These are phyloP conservation scores for Xestia c-nigrum DNA, from an alignment of 2,888 invertebrate species.

Conservation along the genomic window DNA sequence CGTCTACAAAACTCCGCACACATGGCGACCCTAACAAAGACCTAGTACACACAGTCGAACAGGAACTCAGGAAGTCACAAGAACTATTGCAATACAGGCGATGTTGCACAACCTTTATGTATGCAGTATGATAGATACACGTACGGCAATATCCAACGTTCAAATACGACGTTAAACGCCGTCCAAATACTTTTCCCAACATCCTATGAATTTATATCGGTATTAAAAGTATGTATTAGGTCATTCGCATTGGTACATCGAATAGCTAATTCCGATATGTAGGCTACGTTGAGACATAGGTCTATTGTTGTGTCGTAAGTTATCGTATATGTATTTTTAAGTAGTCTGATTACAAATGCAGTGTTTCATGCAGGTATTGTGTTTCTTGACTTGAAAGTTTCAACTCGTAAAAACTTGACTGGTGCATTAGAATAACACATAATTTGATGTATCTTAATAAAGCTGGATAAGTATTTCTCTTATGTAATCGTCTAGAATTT, in stretches of 20 bases:
- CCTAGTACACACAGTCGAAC: slow-evolving; percentile 26
- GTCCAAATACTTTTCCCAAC: slow-evolving; percentile 37
- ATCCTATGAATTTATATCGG: slow-evolving; percentile 63
- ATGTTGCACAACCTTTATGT: slow-evolving; percentile 43
- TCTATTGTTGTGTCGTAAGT: slow-evolving; percentile 59
- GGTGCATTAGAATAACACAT: slow-evolving; percentile 4
- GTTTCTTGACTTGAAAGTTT: slow-evolving; percentile 26
- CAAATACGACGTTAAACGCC: slow-evolving; percentile 17
- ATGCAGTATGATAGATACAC: slow-evolving; percentile 7
- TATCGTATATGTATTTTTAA: slow-evolving; percentile 59
- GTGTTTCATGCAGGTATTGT: slow-evolving; percentile 16
- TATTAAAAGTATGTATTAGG: slow-evolving; percentile 58
- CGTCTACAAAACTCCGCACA: not conserved
- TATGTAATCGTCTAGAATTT: slow-evolving; percentile 13
- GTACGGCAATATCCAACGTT: slow-evolving; percentile 6
- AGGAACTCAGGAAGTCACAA: slow-evolving; percentile 48
- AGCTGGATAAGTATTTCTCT: not conserved
- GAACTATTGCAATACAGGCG: slow-evolving; percentile 44
- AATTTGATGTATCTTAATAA: slow-evolving; percentile 3
- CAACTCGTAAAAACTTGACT: slow-evolving; percentile 16
- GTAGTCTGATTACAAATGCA: slow-evolving; percentile 53
- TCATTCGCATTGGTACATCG: slow-evolving; percentile 60
- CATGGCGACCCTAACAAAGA: slow-evolving; percentile 15
- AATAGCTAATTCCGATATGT: slow-evolving; percentile 67
- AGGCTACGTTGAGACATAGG: slow-evolving; percentile 65